Evolutionary conservation across 1,140 invertebrate species (phyloP), one percentile per base, ranked within the genome.

Genomic region (Drosophila grimshawi): DNA sequence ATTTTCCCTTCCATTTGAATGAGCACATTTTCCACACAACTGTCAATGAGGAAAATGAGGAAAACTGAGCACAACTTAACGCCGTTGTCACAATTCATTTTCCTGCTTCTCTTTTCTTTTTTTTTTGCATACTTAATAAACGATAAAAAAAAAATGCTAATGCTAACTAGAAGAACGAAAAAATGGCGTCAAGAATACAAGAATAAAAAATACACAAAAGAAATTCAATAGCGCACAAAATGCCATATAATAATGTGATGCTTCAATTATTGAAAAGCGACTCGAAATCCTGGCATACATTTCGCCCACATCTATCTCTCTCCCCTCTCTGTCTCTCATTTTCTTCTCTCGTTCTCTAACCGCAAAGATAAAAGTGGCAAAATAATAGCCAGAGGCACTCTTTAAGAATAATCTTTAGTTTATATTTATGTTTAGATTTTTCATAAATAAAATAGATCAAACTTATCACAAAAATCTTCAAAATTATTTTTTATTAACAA

Each of bases 21-120:
- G 85, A 78, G 49, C 85, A 89, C 80, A 89, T 89, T 89, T 89
- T 89, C 85, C 80, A 80, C 85, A 85, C 86, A 89, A 90, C 86
- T 89, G 81, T 89, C 86, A 78, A 88, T 80, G 64, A 69, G 80
- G 55, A 71, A 56, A 56, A 19, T 19, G 19, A 73, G 64, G 53
- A 62, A 46, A 73, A 73, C 67, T 79, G 53, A 76, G 59, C 66
- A 65, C 68, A 2, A 7, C 10, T 3, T 10, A 43, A n/a, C 39
- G 10, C 10, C 62, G 55, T 51, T 83, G 80, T 88, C 79, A 82
- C 67, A 88, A 81, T 86, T 88, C 52, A 89, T 85, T 86, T 80
- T 72, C 46, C 56, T 57, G 19, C 19, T 19, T 62, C 48, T 68
- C 46, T 62, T 49, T 39, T 32, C 63, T 52, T 48, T 64, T 70